phyloP scores from a whole-genome alignment of 2,113 vertebrate species.

The Scolopax mira region DNA sequence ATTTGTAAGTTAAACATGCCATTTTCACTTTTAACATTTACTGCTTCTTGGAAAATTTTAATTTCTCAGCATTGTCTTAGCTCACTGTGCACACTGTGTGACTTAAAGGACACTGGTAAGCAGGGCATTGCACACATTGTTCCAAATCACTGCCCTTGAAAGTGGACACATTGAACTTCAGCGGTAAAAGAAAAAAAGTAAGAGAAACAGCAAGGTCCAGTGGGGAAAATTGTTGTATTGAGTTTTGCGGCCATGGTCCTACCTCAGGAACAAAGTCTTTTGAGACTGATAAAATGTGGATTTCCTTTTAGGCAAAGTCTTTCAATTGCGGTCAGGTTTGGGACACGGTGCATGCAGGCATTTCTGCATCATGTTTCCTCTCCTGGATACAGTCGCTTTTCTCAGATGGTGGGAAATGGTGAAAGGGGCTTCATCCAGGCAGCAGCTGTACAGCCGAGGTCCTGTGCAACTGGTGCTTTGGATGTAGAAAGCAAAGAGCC shows the following conservation, averaged over 20 bases:
- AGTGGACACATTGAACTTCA: not conserved
- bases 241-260: not conserved
- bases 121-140: not conserved
- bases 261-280: not conserved
- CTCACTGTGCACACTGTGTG: not conserved
- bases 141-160: not conserved
- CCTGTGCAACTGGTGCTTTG: not conserved
- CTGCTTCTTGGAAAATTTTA: not conserved
- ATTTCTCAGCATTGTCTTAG: not conserved
- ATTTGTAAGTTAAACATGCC: not conserved
- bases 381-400: not conserved
- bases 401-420: not conserved
- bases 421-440: not conserved
- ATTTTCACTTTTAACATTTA: not conserved
- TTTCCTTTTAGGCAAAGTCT: not conserved
- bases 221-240: accelerated
- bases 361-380: not conserved
- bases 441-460: accelerated
- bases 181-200: not conserved
- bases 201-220: not conserved
- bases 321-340: not conserved
- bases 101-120: not conserved
- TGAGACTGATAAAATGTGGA: not conserved
- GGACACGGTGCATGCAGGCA: accelerated
- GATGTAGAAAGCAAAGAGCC: accelerated